Evolutionary conservation across 2,797 vertebrate species (phyloP), one percentile per base, ranked within the genome.

Genomic region (Buphagus erythrorhynchus): DNA sequence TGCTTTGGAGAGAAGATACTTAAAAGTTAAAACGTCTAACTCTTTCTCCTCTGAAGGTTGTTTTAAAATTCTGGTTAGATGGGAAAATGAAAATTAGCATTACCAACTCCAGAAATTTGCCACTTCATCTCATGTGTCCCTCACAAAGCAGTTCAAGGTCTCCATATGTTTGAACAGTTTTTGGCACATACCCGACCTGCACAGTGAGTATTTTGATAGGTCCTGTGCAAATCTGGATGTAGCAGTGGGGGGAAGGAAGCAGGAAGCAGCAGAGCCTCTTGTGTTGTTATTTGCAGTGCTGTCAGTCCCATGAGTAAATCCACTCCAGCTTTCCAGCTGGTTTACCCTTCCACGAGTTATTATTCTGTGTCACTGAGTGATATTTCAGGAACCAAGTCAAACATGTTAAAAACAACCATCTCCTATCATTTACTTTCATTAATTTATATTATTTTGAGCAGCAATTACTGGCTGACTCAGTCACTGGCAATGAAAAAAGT

Each of bases 371-470:
- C 81, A 80, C 68, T 67, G 63, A 91, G 45, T 21, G 72, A 61
- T 92, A 94, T 88, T 94, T 93, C 77, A 89, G 80, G 77, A 94
- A 40, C 26, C 48, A 89, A 95, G 71, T 82, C 33, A 88, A 93
- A 90, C 36, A 19, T 67, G 62, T 87, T 92, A 93, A 94, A 96
- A 95, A 94, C 86, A 95, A 67, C 77, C 42, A 73, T 67, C 59
- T 88, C 45, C 35, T 81, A 85, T 73, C 16, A 73, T 87, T 94
- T 96, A 77, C 92, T 96, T 81, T 86, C 85, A 93, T 71, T 71
- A 86, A 85, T 94, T 90, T 96, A 16, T 90, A 94, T 94, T 90
- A 90, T 95, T 96, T 94, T 82, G 38, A 91, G 94, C 80, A 76
- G 74, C 63, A 93, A 76, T 92, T 93, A 86, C 77, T 49, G 90